Percentiles rank a stretch among this genome's conserved stretches.
Evolutionary conservation across 1,140 invertebrate genomes (phyloP).

Genomic region (Drosophila rufa): DNA sequence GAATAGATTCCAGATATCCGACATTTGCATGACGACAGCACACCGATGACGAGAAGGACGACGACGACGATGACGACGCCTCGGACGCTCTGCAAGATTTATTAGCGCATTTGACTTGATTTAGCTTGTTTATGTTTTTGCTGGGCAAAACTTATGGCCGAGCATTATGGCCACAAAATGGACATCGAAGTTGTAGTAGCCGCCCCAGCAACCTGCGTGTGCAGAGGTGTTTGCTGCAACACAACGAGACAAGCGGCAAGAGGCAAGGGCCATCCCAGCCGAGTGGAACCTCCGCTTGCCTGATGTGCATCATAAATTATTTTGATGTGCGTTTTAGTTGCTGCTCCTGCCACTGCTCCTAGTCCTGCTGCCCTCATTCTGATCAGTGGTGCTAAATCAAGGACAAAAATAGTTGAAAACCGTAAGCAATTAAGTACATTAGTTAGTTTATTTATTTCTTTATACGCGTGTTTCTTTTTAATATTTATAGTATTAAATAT

Average conservation of each 20-base stretch:
- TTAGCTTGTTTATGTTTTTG: conserved; percentile 84
- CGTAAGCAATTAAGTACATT: no score
- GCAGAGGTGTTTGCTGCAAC: conserved; percentile 44
- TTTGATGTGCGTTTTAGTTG: conserved; percentile 76
- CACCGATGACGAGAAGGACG: conserved; percentile 43
- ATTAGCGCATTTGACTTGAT: conserved; percentile 82
- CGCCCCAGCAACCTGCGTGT: conserved; percentile 30
- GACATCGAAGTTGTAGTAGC: conserved; percentile 56
- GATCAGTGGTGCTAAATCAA: conserved; percentile 9
- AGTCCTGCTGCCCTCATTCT: conserved; percentile 1
- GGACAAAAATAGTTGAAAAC: not conserved
- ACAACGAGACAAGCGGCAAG: conserved; percentile 13
- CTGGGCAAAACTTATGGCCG: conserved; percentile 74
- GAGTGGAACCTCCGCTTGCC: conserved; percentile 40
- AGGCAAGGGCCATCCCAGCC: conserved; percentile 26
- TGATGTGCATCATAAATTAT: conserved; percentile 81
- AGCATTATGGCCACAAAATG: conserved; percentile 78
- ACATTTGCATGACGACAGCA: conserved; percentile 68
- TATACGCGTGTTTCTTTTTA: not conserved
- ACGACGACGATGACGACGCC: conserved; percentile 40
- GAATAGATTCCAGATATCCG: conserved; percentile 31
- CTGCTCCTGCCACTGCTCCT: conserved; percentile 9
- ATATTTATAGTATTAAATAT: no score
- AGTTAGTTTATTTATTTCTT: not conserved
- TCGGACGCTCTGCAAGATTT: conserved; percentile 65